phyloP scores from a whole-genome alignment of 2,888 invertebrate species.

The Aporophyla lueneburgensis region DNA sequence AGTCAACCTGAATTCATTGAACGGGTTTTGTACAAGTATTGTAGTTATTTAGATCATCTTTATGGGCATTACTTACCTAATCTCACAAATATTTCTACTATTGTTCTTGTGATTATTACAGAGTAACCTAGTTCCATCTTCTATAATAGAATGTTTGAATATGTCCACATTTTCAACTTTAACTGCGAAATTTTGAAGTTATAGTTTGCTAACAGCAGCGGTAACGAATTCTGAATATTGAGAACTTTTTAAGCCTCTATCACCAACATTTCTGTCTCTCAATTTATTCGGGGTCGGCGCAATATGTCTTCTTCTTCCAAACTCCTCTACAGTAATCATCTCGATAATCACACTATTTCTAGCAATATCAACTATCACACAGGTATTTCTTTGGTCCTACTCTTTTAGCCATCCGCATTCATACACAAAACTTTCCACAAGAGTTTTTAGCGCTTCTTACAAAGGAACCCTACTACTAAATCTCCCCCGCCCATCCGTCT shows the following conservation, averaged over 20 bases:
- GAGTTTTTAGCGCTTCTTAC: too few relatives aligned
- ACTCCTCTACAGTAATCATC: background rate
- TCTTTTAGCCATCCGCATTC: background rate
- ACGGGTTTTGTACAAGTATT: slow-evolving; percentile 32
- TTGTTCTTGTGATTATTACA: slow-evolving; percentile 29
- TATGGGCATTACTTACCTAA: slow-evolving; percentile 15
- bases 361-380: background rate
- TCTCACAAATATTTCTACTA: slow-evolving; percentile 29
- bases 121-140: slow-evolving; percentile 27
- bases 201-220: background rate
- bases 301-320: background rate
- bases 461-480: too few relatives aligned
- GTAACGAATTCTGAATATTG: background rate
- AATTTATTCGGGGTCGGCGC: too few relatives aligned
- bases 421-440: background rate
- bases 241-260: too few relatives aligned
- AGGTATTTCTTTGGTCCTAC: background rate
- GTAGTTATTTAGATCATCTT: slow-evolving; percentile 47
- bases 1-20: slow-evolving; percentile 13
- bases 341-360: too few relatives aligned
- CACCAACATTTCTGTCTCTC: too few relatives aligned
- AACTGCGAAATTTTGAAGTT: background rate
- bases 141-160: background rate
- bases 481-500: too few relatives aligned
- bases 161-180: background rate